A percentile compares a stretch with the other conserved stretches of the same genome.
Conservation (phyloP, 1,140 invertebrate genomes). For the Sycophaga agraensis region DNA sequence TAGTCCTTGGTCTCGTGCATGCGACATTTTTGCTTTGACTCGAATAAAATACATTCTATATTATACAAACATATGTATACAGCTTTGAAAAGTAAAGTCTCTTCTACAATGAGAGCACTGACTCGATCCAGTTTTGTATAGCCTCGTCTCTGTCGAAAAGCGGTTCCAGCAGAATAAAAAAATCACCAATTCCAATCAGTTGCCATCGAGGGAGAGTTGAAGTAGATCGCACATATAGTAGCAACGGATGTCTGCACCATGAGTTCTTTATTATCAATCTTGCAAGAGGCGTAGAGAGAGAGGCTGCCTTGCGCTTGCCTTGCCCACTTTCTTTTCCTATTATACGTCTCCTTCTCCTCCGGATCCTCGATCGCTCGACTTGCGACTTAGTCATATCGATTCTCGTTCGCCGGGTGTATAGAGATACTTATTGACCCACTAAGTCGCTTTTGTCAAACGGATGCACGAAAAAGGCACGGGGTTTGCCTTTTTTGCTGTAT, state of each 20-base stretch:
- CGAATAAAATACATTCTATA: too few species aligned
- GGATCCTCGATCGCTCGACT: not conserved
- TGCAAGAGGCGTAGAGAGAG: too few species aligned
- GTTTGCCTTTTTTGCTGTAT: too few species aligned
- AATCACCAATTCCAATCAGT: slow-evolving; percentile 6
- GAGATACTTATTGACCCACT: slow-evolving; percentile 21
- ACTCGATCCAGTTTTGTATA: not conserved
- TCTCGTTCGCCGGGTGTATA: slow-evolving; percentile 1
- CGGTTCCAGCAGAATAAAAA: not conserved
- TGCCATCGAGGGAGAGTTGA: not conserved
- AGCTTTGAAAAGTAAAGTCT: not conserved
- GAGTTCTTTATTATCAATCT: slow-evolving; percentile 20
- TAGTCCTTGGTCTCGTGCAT: too few species aligned
- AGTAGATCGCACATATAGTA: slow-evolving; percentile 1
- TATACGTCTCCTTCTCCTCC: not conserved
- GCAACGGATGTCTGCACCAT: too few species aligned
- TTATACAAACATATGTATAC: too few species aligned
- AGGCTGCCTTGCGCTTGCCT: too few species aligned
- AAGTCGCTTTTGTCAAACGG: too few species aligned
- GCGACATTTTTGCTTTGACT: too few species aligned
- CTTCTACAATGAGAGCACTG: not conserved
- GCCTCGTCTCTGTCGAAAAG: not conserved
- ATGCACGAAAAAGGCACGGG: too few species aligned
- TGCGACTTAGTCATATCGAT: slow-evolving; percentile 11
- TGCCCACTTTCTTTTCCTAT: not conserved